These are phyloP conservation scores for Geotrypetes seraphini DNA, from an alignment of 2,797 vertebrate genomes.

Conservation along the genomic window DNA sequence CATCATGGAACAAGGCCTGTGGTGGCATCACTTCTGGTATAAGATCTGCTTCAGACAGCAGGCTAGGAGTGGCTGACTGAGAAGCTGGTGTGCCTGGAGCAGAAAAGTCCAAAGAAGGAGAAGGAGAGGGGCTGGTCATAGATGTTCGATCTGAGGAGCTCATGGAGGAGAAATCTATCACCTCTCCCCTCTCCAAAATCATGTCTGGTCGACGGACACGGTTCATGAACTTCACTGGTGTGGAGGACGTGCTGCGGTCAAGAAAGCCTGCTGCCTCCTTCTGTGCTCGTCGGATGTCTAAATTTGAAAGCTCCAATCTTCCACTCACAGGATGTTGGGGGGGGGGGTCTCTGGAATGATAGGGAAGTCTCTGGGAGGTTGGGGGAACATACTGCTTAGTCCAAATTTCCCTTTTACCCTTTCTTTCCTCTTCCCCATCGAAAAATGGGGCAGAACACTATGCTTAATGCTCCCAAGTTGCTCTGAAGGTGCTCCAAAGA, in stretches of 20 bases:
- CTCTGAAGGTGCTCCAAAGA: no score
- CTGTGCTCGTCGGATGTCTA: slow-evolving; percentile 88
- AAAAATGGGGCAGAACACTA: no score
- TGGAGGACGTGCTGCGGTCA: slow-evolving; percentile 70
- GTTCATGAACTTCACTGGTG: slow-evolving; percentile 69
- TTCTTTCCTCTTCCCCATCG: no score
- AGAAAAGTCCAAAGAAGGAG: slow-evolving; percentile 86
- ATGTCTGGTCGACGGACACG: slow-evolving; percentile 64
- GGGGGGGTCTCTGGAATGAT: no score
- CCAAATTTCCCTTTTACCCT: no score
- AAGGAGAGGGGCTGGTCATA: slow-evolving; percentile 84
- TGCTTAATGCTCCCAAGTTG: no score
- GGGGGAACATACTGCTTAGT: no score
- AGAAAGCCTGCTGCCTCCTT: slow-evolving; percentile 76
- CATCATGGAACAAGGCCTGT: slow-evolving; percentile 89
- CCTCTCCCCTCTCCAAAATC: slow-evolving; percentile 84
- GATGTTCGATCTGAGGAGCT: slow-evolving; percentile 90
- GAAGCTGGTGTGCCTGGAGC: slow-evolving; percentile 87
- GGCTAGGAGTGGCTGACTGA: slow-evolving; percentile 84
- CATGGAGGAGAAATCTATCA: slow-evolving; percentile 89
- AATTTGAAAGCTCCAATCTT: no score
- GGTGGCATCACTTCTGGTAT: slow-evolving; percentile 94
- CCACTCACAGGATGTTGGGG: no score
- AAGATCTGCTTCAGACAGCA: slow-evolving; percentile 89
- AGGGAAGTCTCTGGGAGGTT: no score